Evolutionary conservation across 1,140 invertebrate genomes (phyloP).

Genomic region (Caenorhabditis latens): DNA sequence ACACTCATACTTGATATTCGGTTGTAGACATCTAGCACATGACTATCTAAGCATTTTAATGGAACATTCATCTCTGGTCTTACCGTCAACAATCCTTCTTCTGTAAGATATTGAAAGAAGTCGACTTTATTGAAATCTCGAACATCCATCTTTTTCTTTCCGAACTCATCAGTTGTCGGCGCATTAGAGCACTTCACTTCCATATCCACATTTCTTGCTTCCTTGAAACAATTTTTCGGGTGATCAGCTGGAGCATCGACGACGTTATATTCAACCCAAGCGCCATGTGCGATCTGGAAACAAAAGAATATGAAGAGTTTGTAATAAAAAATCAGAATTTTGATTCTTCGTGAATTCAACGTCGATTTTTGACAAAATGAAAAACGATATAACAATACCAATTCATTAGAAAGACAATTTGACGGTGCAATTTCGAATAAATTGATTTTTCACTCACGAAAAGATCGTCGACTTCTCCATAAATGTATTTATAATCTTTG

Average conservation of each 20-base stretch:
- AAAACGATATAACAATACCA: too few species aligned
- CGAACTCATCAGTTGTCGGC: neutral
- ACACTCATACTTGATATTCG: too few species aligned
- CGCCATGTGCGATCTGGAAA: neutral
- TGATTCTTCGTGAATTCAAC: too few species aligned
- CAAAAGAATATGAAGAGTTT: neutral
- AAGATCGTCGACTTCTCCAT: neutral
- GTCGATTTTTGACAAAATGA: too few species aligned
- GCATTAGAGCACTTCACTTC: neutral
- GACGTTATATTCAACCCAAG: slow-evolving; percentile 18
- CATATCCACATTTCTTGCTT: neutral
- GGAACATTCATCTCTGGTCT: too few species aligned
- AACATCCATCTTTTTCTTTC: neutral
- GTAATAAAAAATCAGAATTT: too few species aligned
- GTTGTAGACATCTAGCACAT: too few species aligned
- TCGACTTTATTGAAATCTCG: slow-evolving; percentile 22
- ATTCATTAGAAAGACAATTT: too few species aligned
- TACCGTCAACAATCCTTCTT: neutral
- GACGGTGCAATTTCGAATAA: too few species aligned
- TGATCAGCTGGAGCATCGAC: neutral
- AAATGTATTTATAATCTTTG: neutral
- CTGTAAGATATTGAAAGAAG: neutral
- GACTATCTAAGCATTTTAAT: too few species aligned
- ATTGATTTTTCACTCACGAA: too few species aligned
- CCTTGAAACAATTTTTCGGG: neutral